phyloP scores from a whole-genome alignment of 2,888 invertebrate species.

The Lingula anatina region DNA sequence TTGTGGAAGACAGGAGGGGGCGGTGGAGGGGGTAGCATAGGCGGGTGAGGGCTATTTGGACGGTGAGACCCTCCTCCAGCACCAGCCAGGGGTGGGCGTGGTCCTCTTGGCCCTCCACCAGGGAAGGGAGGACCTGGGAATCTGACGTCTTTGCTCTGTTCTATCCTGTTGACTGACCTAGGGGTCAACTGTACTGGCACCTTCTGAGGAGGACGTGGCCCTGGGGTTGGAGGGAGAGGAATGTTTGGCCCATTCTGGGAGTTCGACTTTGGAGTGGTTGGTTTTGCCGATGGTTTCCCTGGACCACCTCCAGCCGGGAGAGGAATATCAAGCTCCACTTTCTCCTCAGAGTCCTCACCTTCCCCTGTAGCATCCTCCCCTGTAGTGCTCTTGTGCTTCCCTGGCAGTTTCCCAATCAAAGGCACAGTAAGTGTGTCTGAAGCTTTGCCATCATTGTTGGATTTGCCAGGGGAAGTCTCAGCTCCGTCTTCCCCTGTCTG shows the following conservation, averaged over 20 bases:
- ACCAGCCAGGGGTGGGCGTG: constrained; percentile 21
- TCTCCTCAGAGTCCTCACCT: background rate
- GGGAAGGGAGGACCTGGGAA: constrained; percentile 4
- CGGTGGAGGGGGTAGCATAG: constrained; percentile 24
- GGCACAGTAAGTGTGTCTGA: background rate
- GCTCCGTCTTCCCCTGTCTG: background rate
- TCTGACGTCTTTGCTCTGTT: constrained; percentile 6
- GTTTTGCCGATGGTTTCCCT: too few species aligned
- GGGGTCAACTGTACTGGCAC: constrained; percentile 1
- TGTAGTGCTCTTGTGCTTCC: background rate
- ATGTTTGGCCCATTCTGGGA: too few species aligned
- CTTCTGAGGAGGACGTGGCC: constrained; percentile 1
- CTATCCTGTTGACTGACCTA: background rate
- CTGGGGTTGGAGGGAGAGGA: constrained; percentile 8
- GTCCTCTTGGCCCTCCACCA: constrained; percentile 7
- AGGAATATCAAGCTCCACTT: background rate
- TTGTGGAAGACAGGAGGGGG: too few species aligned
- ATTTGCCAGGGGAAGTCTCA: background rate
- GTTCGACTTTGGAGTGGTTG: too few species aligned
- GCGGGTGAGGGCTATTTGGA: background rate
- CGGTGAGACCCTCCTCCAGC: constrained; percentile 7
- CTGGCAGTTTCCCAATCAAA: constrained; percentile 2
- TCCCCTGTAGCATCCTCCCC: background rate
- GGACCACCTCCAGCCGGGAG: background rate
- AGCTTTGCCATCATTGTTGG: background rate